Conservation (phyloP, 2,113 vertebrate genomes). For the Rhea americana region DNA sequence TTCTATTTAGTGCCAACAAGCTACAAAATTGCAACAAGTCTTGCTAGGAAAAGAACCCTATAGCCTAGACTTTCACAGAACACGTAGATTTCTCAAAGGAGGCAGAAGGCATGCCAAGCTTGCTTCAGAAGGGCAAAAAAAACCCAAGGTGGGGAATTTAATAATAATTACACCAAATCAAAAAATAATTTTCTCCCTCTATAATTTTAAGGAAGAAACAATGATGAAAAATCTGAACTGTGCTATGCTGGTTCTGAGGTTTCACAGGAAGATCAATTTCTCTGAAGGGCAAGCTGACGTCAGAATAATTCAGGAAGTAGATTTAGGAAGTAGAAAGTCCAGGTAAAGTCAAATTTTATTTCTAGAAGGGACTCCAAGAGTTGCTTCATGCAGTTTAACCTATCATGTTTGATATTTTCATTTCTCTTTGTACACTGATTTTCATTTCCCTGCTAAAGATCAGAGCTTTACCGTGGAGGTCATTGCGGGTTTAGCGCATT, state of each 20-base stretch:
- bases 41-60: neutral
- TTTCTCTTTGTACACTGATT: neutral
- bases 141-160: fast-evolving
- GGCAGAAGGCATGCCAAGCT: neutral
- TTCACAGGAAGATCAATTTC: neutral
- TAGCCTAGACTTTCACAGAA: neutral
- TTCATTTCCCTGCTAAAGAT: neutral
- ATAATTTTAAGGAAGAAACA: neutral
- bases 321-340: neutral
- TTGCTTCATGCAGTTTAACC: neutral
- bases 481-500: neutral
- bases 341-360: neutral
- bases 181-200: neutral
- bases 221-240: no score
- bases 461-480: neutral
- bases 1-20: neutral
- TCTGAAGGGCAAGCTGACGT: neutral
- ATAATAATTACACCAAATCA: no score
- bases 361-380: neutral
- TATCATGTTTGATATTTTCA: neutral
- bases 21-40: neutral
- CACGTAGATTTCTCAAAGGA: neutral
- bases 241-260: neutral
- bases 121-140: neutral
- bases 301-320: neutral